Evolutionary conservation across 2,888 invertebrate species (phyloP), one percentile per base, ranked within the genome.

Genomic region (Apamea epomidion): DNA sequence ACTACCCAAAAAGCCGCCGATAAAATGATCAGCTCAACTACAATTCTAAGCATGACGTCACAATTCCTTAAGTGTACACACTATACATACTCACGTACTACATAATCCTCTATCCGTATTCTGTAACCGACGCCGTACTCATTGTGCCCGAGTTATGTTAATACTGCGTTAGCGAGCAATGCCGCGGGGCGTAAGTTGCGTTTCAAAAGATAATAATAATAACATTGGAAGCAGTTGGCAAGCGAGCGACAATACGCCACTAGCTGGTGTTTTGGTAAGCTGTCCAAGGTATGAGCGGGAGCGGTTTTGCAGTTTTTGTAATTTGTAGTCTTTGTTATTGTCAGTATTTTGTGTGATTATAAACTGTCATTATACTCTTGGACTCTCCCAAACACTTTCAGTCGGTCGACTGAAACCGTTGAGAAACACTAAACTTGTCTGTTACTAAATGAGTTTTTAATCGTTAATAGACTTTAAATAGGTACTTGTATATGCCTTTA

Each of bases 191-290:
- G 87, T 91, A 89, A 90, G 91, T 91, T 91, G 90, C 91, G 91
- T 92, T 91, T 91, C 92, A 82, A 87, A 92, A 93, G 92, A 93
- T 93, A 91, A 95, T 94, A 93, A 94, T 95, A 95, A 95, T 94
- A 94, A 93, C 92, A 93, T 92, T 90, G 93, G 93, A 92, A 93
- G 91, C 95, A 95, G 94, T 95, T 95, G 95, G 95, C 95, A 94
- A 92, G 92, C 95, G 93, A 80, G 88, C 91, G 90, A 91, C 92
- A 90, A 90, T 90, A 89, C 87, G 87, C 90, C 87, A 88, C 89
- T 90, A 85, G 88, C 85, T 87, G 84, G 88, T 89, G 88, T 90
- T 90, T 90, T 88, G 75, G 77, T 67, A 18, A 16, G 18, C 18
- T 58, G 74, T 3, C 0, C 48, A 84, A 86, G 62, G 25, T 10